phyloP scores from a whole-genome alignment of 2,113 vertebrate species.

The Bubo scandiacus region DNA sequence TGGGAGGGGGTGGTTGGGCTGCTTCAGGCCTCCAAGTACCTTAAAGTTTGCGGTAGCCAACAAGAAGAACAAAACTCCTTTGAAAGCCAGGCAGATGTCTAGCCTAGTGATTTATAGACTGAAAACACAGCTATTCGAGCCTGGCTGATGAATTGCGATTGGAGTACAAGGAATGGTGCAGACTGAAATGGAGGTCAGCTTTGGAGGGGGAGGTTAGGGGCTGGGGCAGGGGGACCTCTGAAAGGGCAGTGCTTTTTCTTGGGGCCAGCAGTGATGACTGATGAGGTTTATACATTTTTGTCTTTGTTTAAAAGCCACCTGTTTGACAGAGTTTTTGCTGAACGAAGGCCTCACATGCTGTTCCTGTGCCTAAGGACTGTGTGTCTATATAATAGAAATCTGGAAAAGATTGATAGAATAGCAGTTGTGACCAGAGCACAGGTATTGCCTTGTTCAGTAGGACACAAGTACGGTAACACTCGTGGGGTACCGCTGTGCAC shows the following conservation, averaged over 20 bases:
- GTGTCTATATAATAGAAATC: neutral
- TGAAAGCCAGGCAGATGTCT: conserved; percentile 53
- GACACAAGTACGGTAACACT: neutral
- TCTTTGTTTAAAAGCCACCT: conserved; percentile 64
- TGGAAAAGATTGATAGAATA: neutral
- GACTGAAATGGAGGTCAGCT: conserved; percentile 61
- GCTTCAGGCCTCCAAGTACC: conserved; percentile 10
- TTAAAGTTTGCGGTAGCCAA: conserved; percentile 46
- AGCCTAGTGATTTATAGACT: conserved; percentile 61
- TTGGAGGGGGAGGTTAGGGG: conserved; percentile 49
- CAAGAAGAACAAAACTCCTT: conserved; percentile 63
- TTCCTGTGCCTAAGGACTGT: neutral
- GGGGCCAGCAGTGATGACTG: conserved; percentile 37
- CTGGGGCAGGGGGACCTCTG: conserved; percentile 48
- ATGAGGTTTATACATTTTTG: conserved; percentile 57
- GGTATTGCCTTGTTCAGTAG: neutral
- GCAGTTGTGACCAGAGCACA: neutral
- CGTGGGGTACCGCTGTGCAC: neutral
- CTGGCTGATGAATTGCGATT: conserved; percentile 53
- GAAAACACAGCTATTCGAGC: conserved; percentile 57
- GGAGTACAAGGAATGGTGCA: conserved; percentile 40
- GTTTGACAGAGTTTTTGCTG: neutral
- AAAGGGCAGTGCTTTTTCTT: conserved; percentile 51
- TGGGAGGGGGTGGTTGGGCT: conserved; percentile 8
- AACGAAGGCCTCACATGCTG: conserved; percentile 30